A percentile compares a stretch with the other conserved stretches of the same genome.
phyloP scores from a whole-genome alignment of 2,113 vertebrate genomes.

The Amphiprion percula region DNA sequence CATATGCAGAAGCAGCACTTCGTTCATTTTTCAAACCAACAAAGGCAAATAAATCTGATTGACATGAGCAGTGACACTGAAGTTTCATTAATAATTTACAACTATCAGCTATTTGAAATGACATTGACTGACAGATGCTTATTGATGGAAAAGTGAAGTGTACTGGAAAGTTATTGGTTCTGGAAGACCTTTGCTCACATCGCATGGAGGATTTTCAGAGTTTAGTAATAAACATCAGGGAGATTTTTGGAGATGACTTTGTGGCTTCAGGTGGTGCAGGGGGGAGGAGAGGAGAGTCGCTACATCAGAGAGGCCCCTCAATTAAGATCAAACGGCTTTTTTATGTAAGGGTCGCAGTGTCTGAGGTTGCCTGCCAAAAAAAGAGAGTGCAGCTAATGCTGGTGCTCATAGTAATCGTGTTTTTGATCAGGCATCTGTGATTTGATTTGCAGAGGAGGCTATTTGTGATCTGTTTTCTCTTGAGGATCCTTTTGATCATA shows the following conservation, averaged over 20 bases:
- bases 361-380: conserved; percentile 36
- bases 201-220: not conserved
- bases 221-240: conserved; percentile 4
- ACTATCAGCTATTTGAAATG: too few species aligned
- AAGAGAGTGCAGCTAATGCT: conserved; percentile 38
- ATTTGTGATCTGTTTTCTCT: conserved; percentile 43
- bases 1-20: too few species aligned
- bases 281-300: not conserved
- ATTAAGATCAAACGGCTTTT: conserved; percentile 62
- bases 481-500: conserved; percentile 31
- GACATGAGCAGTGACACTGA: too few species aligned
- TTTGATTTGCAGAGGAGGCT: conserved; percentile 38
- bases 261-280: conserved; percentile 26
- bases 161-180: too few species aligned
- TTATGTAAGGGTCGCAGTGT: conserved; percentile 40
- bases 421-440: conserved; percentile 62
- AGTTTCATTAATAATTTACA: too few species aligned
- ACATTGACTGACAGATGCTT: not conserved
- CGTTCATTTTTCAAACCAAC: too few species aligned
- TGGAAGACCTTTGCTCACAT: not conserved
- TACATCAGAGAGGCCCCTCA: conserved; percentile 56
- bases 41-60: too few species aligned
- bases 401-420: conserved; percentile 48
- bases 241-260: not conserved
- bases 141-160: not conserved